Evolutionary conservation across 1,140 invertebrate species (phyloP).

Genomic region (Microplitis mediator): DNA sequence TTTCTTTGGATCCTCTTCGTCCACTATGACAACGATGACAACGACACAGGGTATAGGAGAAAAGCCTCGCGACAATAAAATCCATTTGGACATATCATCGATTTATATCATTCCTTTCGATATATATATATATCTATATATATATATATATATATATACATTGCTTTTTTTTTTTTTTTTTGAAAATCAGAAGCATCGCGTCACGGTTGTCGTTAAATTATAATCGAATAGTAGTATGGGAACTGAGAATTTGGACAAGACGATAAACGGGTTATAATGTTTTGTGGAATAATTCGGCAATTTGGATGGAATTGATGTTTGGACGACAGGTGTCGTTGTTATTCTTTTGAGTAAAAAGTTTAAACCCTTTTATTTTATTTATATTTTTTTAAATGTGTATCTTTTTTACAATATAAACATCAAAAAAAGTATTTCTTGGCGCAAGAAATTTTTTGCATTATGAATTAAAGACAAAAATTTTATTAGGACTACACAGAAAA

Average conservation of each 20-base stretch:
- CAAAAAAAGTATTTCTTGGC: too few relatives aligned
- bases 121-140: too few relatives aligned
- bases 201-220: not conserved
- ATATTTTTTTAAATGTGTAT: not conserved
- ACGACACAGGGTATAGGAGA: not conserved
- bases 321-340: not conserved
- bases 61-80: conserved; percentile 48
- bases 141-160: too few relatives aligned
- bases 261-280: not conserved
- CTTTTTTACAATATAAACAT: too few relatives aligned
- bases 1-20: conserved; percentile 45
- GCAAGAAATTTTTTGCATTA: not conserved
- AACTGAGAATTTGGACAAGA: too few relatives aligned
- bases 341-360: not conserved
- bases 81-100: conserved; percentile 53
- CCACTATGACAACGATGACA: not conserved
- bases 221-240: not conserved
- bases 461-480: too few relatives aligned
- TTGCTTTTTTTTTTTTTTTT: not conserved
- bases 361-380: not conserved
- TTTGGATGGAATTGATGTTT: conserved; percentile 9
- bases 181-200: too few relatives aligned
- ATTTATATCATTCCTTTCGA: conserved; percentile 51
- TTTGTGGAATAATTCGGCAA: not conserved
- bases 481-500: too few relatives aligned